Percentiles rank a stretch among this genome's conserved stretches.
Conservation (phyloP, 2,113 vertebrate genomes). For the Pachypanchax playfairii region DNA sequence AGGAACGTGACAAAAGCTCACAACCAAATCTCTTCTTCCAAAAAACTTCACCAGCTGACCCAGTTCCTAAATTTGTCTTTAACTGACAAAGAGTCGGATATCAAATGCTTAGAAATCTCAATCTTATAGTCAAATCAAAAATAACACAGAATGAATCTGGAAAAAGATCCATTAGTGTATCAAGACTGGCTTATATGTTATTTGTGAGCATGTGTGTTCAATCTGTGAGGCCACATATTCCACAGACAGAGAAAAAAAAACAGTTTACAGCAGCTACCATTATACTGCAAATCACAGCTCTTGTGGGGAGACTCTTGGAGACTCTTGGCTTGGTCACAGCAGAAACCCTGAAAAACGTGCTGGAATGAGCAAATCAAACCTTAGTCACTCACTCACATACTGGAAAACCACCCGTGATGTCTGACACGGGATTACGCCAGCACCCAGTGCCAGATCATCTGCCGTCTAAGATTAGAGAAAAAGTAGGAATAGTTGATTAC, state of each 20-base stretch:
- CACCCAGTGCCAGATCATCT: slow-evolving; percentile 57
- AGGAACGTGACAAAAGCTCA: slow-evolving; percentile 45
- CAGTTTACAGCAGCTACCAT: slow-evolving; percentile 42
- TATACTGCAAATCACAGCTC: slow-evolving; percentile 51
- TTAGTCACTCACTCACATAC: slow-evolving; percentile 49
- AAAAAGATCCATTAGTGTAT: slow-evolving; percentile 20
- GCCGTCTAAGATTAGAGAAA: slow-evolving; percentile 58
- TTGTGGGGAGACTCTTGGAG: slow-evolving; percentile 25
- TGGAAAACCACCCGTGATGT: slow-evolving; percentile 64
- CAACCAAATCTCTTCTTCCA: slow-evolving; percentile 20
- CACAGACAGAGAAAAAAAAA: slow-evolving; percentile 38
- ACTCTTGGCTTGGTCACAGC: slow-evolving; percentile 41
- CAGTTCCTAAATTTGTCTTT: slow-evolving; percentile 37
- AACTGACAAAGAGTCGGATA: slow-evolving; percentile 31
- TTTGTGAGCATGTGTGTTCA: slow-evolving; percentile 26
- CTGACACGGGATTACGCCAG: slow-evolving; percentile 47
- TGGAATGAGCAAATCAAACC: slow-evolving; percentile 59
- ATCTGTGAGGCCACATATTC: slow-evolving; percentile 23
- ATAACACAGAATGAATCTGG: slow-evolving; percentile 26
- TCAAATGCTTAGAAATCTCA: slow-evolving; percentile 13
- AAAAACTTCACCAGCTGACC: slow-evolving; percentile 42
- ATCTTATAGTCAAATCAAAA: slow-evolving; percentile 24
- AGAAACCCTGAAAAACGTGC: slow-evolving; percentile 54
- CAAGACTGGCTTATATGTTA: slow-evolving; percentile 33
- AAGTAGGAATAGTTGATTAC: slow-evolving; percentile 50